Evolutionary conservation across 2,113 vertebrate species (phyloP).

Genomic region (Myanophis thanlyinensis): DNA sequence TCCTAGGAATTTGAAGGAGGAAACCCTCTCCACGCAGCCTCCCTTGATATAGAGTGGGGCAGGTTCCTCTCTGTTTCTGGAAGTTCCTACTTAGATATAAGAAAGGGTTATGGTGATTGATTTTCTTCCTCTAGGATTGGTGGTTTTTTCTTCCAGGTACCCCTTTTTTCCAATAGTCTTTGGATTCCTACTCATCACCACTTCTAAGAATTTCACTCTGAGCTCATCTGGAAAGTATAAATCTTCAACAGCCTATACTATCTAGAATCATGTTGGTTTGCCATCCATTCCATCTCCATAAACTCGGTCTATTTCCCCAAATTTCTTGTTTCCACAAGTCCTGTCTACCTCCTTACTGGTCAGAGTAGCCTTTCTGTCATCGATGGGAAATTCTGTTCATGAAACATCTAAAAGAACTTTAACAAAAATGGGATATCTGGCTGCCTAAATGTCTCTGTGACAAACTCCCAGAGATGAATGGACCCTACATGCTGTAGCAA

Average conservation of each 20-base stretch:
- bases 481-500: not conserved
- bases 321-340: not conserved
- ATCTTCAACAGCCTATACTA: not conserved
- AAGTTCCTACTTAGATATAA: not conserved
- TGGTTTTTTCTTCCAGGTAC: not conserved
- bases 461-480: not conserved
- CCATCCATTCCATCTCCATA: not conserved
- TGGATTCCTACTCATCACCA: not conserved
- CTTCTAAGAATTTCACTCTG: not conserved
- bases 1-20: too few species aligned
- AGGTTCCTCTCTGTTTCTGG: too few species aligned
- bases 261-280: not conserved
- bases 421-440: not conserved
- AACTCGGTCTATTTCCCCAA: not conserved
- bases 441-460: not conserved
- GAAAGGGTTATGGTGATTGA: not conserved
- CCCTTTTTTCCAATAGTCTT: not conserved
- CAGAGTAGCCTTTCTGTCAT: not conserved
- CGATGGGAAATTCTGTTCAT: not conserved
- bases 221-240: not conserved
- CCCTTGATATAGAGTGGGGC: too few species aligned
- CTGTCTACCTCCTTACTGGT: not conserved
- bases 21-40: too few species aligned
- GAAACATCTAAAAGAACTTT: not conserved
- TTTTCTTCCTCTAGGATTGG: not conserved